Evolutionary conservation across 2,113 vertebrate species (phyloP), one percentile per base, ranked within the genome.

Genomic region (Helogale parvula): DNA sequence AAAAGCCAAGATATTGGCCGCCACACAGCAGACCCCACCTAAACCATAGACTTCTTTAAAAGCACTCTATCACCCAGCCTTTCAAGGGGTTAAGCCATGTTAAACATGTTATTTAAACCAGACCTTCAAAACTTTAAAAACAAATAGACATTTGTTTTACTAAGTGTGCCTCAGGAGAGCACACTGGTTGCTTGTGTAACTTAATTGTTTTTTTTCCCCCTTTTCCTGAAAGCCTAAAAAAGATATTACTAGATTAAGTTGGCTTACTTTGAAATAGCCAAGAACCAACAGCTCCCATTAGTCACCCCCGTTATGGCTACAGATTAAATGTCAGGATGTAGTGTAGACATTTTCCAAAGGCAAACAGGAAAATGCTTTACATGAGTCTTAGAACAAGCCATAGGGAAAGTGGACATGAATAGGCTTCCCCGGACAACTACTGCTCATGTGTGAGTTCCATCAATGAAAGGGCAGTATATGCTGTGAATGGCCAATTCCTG

Each of bases 251-350:
- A 94, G 97, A 96, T 94, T 95, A 97, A 95, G 77, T 66, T 97
- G 87, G 33, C 96, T 97, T 94, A 95, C 92, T 93, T 97, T 17
- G 6, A 96, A 97, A 96, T 52, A 94, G 74, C 90, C 83, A 85
- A 82, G 84, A 96, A 97, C 83, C 76, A 96, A 97, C 71, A 95
- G 95, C 85, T 97, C 33, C 50, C 87, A 93, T 98, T 95, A 93
- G 97, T 94, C 88, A 96, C 60, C 74, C 88, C 91, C 65, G 41
- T 94, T 86, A 96, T 86, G 71, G 27, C 54, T 60, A 14, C 82
- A 81, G 96, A 94, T 98, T 97, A 97, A 94, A 93, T 97, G 47
- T 96, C 97, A 97, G 96, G 96, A 97, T 92, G n/a, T 92, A 95
- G 71, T 25, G 35, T 83, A 97, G 96, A 96, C 90, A 76, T 96